Evolutionary conservation across 2,113 vertebrate species (phyloP).

Genomic region (Trinectes maculatus): DNA sequence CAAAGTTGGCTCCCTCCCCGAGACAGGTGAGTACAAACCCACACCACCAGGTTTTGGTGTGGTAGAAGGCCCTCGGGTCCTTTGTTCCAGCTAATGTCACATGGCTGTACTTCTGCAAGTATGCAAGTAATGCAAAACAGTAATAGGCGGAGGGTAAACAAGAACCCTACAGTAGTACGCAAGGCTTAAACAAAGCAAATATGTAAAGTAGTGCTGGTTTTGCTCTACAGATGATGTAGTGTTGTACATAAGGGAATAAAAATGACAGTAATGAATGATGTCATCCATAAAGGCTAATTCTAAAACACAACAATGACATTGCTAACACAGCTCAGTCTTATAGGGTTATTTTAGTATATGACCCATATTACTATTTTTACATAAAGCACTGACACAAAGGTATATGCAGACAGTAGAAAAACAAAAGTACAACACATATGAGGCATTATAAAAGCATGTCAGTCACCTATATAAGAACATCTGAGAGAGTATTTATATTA

Average conservation of each 20-base stretch:
- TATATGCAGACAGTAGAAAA: not conserved
- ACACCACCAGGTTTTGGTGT: slow-evolving; percentile 95
- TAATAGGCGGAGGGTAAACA: slow-evolving; percentile 1
- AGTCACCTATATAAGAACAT: not conserved
- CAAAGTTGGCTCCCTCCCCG: slow-evolving; percentile 90
- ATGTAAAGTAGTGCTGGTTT: not conserved
- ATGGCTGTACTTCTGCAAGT: slow-evolving; percentile 91
- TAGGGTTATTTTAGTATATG: not conserved
- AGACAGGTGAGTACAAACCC: slow-evolving; percentile 88
- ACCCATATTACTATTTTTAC: too few species aligned
- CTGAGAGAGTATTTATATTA: too few species aligned
- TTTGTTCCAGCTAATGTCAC: slow-evolving; percentile 88
- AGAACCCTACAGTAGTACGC: not conserved
- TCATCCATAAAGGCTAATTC: not conserved
- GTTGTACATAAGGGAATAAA: not conserved
- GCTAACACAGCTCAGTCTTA: not conserved
- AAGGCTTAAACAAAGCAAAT: not conserved
- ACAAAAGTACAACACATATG: too few species aligned
- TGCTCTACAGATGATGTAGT: not conserved
- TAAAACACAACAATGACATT: not conserved
- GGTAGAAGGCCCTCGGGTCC: slow-evolving; percentile 89
- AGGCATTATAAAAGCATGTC: too few species aligned
- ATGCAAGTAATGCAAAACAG: not conserved
- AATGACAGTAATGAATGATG: not conserved
- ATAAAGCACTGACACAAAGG: too few species aligned